These are phyloP conservation scores for Rana temporaria DNA, from an alignment of 2,113 vertebrate genomes.

Conservation along the genomic window DNA sequence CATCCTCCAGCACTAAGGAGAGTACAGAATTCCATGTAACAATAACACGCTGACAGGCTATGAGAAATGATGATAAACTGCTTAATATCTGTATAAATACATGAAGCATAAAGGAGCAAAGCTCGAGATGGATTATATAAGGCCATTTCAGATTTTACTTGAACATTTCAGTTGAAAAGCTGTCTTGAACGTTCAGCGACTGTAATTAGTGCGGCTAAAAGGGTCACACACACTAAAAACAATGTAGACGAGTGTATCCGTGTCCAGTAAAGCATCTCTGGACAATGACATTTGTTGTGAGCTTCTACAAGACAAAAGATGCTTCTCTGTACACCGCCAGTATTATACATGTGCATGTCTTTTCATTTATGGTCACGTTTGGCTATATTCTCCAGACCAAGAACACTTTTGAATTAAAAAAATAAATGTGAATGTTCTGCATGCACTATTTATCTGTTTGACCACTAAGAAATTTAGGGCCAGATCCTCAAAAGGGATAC, in stretches of 20 bases:
- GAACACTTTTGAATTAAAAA: too few species aligned
- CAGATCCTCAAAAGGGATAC: too few species aligned
- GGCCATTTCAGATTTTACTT: slow-evolving; percentile 6
- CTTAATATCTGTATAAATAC: slow-evolving; percentile 16
- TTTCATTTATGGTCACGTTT: too few species aligned
- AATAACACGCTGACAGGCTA: slow-evolving; percentile 13
- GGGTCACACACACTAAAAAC: neutral
- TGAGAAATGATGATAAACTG: slow-evolving; percentile 1
- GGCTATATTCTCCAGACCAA: too few species aligned
- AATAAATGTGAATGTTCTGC: too few species aligned
- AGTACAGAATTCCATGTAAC: slow-evolving; percentile 11
- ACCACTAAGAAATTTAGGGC: too few species aligned
- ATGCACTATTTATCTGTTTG: too few species aligned
- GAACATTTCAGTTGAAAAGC: neutral
- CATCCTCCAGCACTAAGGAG: neutral
- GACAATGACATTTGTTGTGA: neutral
- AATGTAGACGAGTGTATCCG: neutral
- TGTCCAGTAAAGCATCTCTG: neutral
- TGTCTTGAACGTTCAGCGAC: neutral
- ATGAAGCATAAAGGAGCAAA: slow-evolving; percentile 3
- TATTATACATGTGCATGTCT: too few species aligned
- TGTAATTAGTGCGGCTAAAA: slow-evolving; percentile 30
- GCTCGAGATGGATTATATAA: neutral
- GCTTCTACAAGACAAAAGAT: neutral
- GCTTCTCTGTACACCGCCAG: neutral